These are phyloP conservation scores for Rutilus rutilus DNA, from an alignment of 2,113 vertebrate species.

Conservation along the genomic window DNA sequence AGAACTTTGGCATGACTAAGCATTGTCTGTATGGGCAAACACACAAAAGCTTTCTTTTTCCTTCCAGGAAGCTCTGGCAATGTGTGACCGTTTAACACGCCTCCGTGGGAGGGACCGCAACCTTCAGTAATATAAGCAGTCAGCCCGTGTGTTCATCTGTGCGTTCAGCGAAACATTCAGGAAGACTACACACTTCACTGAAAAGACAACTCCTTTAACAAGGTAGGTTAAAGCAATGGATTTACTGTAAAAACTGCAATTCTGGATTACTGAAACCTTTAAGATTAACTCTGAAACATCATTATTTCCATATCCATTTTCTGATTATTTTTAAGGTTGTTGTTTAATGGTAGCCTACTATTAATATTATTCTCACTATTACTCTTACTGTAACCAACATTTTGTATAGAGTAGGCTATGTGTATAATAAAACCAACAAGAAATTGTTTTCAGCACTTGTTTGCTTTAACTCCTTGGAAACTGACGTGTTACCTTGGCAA, in stretches of 20 bases:
- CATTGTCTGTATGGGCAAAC: background rate
- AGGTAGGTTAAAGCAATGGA: constrained; percentile 22
- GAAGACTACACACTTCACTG: background rate
- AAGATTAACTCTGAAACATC: background rate
- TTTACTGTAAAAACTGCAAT: background rate
- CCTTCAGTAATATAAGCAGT: background rate
- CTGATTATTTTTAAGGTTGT: background rate
- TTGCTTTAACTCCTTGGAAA: constrained; percentile 7
- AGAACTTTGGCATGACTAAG: constrained; percentile 8
- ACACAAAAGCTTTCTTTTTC: background rate
- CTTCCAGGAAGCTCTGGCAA: background rate
- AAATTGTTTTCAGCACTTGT: background rate
- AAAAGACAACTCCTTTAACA: background rate
- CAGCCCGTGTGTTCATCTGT: no score
- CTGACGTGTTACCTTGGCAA: background rate
- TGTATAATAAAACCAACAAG: no score
- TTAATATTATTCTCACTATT: background rate
- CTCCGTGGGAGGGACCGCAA: constrained; percentile 2
- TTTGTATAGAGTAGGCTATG: no score
- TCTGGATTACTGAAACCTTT: background rate
- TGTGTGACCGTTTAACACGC: background rate
- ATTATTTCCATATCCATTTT: background rate
- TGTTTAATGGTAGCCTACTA: background rate
- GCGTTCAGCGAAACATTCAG: background rate
- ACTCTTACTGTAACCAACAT: background rate